These are phyloP conservation scores for Silurus aristotelis DNA, from an alignment of 2,797 vertebrate genomes.

Conservation along the genomic window DNA sequence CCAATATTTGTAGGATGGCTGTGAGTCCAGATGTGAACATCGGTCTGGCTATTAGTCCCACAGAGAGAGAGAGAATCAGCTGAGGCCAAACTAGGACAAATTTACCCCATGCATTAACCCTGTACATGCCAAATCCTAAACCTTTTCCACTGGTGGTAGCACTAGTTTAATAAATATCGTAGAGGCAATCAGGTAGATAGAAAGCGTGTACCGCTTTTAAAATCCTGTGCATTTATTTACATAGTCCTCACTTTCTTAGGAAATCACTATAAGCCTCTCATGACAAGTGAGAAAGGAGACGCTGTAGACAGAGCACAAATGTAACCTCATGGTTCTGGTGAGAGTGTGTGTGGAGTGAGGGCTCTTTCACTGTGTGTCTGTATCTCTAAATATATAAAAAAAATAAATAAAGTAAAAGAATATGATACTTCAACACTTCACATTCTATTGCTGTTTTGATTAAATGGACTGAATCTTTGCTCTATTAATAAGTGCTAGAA, in stretches of 20 bases:
- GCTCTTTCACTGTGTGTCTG: too few species aligned
- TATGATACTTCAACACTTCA: too few species aligned
- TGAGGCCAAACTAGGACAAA: background rate
- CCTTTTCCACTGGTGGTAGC: background rate
- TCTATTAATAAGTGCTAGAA: background rate
- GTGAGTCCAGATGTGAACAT: slow-evolving; percentile 13
- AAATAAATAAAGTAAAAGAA: too few species aligned
- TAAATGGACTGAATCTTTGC: background rate
- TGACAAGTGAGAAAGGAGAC: too few species aligned
- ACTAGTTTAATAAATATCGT: background rate
- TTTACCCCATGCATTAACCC: background rate
- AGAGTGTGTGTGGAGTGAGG: too few species aligned
- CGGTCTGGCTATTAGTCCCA: background rate
- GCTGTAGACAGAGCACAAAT: too few species aligned
- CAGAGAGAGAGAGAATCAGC: background rate
- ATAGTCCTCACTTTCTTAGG: background rate
- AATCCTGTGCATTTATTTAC: background rate
- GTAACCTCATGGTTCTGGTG: too few species aligned
- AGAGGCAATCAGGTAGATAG: background rate
- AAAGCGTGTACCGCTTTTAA: background rate
- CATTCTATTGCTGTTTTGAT: background rate
- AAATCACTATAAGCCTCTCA: background rate
- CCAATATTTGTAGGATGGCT: background rate
- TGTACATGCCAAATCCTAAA: background rate
- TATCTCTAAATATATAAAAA: too few species aligned